These are phyloP conservation scores for Phrynosoma platyrhinos DNA, from an alignment of 2,113 vertebrate genomes.

Conservation along the genomic window DNA sequence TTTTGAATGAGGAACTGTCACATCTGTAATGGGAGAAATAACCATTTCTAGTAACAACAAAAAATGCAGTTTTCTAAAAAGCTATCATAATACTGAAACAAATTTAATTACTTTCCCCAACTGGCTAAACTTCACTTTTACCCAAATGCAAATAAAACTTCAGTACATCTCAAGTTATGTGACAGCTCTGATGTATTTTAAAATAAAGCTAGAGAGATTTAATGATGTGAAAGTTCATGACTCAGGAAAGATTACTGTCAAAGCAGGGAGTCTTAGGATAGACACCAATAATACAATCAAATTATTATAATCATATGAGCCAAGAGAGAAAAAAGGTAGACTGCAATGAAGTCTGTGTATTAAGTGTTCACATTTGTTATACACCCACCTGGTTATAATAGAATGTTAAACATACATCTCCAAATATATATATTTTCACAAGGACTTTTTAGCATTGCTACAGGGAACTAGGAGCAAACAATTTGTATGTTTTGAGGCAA, in stretches of 20 bases:
- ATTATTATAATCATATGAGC: conserved; percentile 75
- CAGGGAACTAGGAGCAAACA: conserved; percentile 58
- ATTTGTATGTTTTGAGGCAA: conserved; percentile 15
- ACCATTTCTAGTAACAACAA: conserved; percentile 3
- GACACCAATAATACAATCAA: conserved; percentile 79
- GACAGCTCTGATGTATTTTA: conserved; percentile 74
- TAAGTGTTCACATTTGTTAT: conserved; percentile 73
- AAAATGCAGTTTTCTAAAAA: not conserved
- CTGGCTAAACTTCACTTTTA: conserved; percentile 56
- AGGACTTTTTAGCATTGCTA: conserved; percentile 62
- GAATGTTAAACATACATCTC: conserved; percentile 65
- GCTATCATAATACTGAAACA: conserved; percentile 10
- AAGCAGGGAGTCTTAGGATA: conserved; percentile 68
- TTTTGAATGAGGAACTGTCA: not conserved
- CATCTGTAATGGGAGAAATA: not conserved
- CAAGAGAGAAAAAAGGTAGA: conserved; percentile 65
- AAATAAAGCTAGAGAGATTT: conserved; percentile 76
- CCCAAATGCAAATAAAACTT: conserved; percentile 70
- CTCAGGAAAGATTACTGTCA: conserved; percentile 75
- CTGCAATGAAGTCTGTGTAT: conserved; percentile 66
- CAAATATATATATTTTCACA: conserved; percentile 41
- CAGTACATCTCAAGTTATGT: conserved; percentile 67
- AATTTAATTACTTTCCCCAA: conserved; percentile 15
- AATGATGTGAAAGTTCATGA: conserved; percentile 79
- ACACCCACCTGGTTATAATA: conserved; percentile 58